These are phyloP conservation scores for Pachyseris speciosa DNA, from an alignment of 64 coral and sea anemone genomes.

Conservation along the genomic window DNA sequence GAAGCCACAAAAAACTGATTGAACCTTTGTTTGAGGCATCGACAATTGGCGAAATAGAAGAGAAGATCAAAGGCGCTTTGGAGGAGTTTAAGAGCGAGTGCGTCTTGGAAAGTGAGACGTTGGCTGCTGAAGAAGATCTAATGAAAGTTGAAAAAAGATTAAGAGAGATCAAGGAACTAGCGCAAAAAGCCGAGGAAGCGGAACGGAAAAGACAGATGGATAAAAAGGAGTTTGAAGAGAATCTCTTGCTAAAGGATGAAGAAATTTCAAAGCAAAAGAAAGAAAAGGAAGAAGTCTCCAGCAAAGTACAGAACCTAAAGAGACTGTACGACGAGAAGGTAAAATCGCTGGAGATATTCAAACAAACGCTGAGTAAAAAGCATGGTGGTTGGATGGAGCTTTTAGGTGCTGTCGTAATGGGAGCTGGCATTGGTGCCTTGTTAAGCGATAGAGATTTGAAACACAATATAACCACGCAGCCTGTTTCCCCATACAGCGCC, in stretches of 20 bases:
- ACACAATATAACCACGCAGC: slow-evolving; percentile 18
- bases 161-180: slow-evolving; percentile 10
- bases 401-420: neutral
- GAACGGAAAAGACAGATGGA: neutral
- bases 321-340: neutral
- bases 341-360: neutral
- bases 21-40: slow-evolving; percentile 27
- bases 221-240: slow-evolving; percentile 4
- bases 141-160: neutral
- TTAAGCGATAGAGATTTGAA: slow-evolving; percentile 57
- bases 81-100: slow-evolving; percentile 48
- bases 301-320: neutral
- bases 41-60: neutral
- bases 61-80: slow-evolving; percentile 3
- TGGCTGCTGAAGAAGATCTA: slow-evolving; percentile 19
- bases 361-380: neutral
- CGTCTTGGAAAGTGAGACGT: slow-evolving; percentile 13
- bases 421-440: neutral
- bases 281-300: neutral
- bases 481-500: slow-evolving; percentile 29
- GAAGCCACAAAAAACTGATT: slow-evolving; percentile 32
- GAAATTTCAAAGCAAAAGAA: neutral
- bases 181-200: slow-evolving; percentile 15
- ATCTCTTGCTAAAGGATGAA: neutral
- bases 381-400: neutral